Evolutionary conservation across 2,888 invertebrate species (phyloP), one percentile per base, ranked within the genome.

Genomic region (Stenodema calcarata): DNA sequence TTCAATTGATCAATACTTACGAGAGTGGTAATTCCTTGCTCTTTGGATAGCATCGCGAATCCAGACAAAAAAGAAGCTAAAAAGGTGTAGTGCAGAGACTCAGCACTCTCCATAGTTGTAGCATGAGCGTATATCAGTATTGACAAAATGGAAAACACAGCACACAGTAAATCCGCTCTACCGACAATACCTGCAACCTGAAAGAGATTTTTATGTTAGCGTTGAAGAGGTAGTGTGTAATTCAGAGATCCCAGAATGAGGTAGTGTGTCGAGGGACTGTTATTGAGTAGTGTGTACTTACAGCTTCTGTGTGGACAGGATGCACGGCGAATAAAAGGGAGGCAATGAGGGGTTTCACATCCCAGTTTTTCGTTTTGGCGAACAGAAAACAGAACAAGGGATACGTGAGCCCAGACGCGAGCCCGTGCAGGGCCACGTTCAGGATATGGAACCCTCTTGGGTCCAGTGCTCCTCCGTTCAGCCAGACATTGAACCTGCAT

Each of bases 261-360:
- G n/a, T n/a, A n/a, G n/a, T n/a, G n/a, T n/a, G n/a, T n/a, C n/a
- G n/a, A n/a, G n/a, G n/a, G n/a, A n/a, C n/a, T n/a, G n/a, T n/a
- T n/a, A n/a, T 7, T 35, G 35, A 35, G 4, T 16, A 47, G n/a
- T 3, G n/a, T 11, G 14, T 16, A 90, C 93, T 91, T 90, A 94
- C 97, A 87, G 97, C 96, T 92, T 99, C 99, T 0, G 96, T 94
- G 91, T 99, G 99, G 79, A 99, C 92, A 0, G 99, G 99, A 92
- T 99, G 99, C 18, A 96, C 94, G 16, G 97, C 94, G 92, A 98
- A 99, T 35, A 98, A 90, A 2, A 95, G 89, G 18, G 96, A 92
- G 54, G 95, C 93, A 86, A 95, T 92, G 89, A 95, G 94, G 62
- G 90, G 88, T 30, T 89, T 88, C 28, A 86, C 87, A 7, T 83